Conservation (phyloP, 64 coral and sea anemone genomes). For the Catalaphyllia jardinei region DNA sequence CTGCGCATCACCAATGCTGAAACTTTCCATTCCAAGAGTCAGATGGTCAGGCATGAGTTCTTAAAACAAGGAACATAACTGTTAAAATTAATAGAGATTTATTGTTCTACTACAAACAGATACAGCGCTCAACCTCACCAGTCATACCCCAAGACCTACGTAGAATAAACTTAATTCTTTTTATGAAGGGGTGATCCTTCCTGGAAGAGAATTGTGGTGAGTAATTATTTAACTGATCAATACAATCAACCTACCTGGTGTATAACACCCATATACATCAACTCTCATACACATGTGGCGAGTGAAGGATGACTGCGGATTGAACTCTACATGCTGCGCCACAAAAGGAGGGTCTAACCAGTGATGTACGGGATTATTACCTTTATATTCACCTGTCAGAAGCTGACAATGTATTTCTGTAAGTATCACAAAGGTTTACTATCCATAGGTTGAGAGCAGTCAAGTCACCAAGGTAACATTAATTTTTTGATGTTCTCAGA, state of each 20-base stretch:
- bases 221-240: background rate
- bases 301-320: slow-evolving; percentile 20
- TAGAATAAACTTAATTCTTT: too few relatives aligned
- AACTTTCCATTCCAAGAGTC: slow-evolving; percentile 18
- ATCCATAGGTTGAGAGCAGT: too few relatives aligned
- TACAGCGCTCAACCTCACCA: too few relatives aligned
- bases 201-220: background rate
- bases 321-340: background rate
- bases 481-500: too few relatives aligned
- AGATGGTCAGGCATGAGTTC: background rate
- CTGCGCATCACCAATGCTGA: background rate
- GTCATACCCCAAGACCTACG: too few relatives aligned
- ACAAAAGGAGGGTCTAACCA: slow-evolving; percentile 13
- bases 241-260: background rate
- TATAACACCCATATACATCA: background rate
- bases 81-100: too few relatives aligned
- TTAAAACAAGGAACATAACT: too few relatives aligned
- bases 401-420: background rate
- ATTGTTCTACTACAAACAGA: background rate
- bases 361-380: background rate
- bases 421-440: too few relatives aligned
- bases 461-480: too few relatives aligned
- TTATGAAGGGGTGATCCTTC: background rate
- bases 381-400: background rate
- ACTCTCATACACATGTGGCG: slow-evolving; percentile 4